Percentiles rank a stretch among this genome's conserved stretches.
Conservation (phyloP, 2,797 vertebrate species). For the Acipenser oxyrinchus region DNA sequence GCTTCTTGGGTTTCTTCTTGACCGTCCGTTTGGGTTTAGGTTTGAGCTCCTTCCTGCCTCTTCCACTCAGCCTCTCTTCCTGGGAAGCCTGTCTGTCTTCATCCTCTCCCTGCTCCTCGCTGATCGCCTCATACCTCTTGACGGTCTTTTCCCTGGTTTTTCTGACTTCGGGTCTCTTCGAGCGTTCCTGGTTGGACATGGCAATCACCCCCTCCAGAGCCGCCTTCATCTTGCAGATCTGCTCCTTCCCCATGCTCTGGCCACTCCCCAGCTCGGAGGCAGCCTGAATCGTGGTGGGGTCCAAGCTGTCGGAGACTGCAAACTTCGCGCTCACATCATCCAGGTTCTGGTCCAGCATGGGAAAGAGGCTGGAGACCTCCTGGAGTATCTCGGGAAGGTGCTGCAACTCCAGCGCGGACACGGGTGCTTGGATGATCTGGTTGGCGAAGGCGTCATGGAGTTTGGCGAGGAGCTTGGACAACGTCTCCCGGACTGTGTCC, state of each 20-base stretch:
- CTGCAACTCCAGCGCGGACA: background rate
- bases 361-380: slow-evolving; percentile 2
- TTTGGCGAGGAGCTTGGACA: background rate
- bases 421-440: background rate
- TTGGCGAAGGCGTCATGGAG: background rate
- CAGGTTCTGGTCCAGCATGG: background rate
- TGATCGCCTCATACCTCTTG: background rate
- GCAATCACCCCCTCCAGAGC: slow-evolving; percentile 2
- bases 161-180: background rate
- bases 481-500: background rate
- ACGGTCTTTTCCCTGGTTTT: no score
- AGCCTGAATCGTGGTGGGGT: background rate
- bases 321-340: background rate
- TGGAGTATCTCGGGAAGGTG: slow-evolving; percentile 4
- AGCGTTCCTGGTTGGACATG: slow-evolving; percentile 1
- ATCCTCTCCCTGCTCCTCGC: background rate
- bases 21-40: background rate
- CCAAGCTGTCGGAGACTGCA: background rate
- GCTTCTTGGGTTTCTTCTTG: background rate
- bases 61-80: background rate
- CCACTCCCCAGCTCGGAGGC: slow-evolving; percentile 1
- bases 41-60: background rate
- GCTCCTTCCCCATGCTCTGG: slow-evolving; percentile 16
- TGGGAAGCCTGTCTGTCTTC: background rate
- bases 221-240: slow-evolving; percentile 11